Conservation (phyloP, 1,140 invertebrate species). For the Myzus persicae region DNA sequence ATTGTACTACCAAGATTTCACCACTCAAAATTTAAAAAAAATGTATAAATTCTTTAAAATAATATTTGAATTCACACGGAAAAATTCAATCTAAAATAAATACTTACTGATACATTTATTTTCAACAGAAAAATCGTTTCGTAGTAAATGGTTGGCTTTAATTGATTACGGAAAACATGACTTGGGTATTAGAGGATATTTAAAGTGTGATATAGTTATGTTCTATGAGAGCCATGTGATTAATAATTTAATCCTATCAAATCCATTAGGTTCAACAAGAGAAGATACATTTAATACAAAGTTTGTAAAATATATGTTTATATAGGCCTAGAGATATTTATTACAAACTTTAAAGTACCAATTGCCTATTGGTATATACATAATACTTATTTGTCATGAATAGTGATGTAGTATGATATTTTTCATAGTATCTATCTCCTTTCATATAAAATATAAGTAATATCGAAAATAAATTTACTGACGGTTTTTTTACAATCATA, state of each 20-base stretch:
- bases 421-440: background rate
- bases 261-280: background rate
- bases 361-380: background rate
- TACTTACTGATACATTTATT: background rate
- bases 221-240: background rate
- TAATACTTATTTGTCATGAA: background rate
- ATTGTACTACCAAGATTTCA: background rate
- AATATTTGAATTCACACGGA: background rate
- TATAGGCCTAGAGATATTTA: too few relatives aligned
- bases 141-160: conserved; percentile 27
- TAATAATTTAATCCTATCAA: background rate
- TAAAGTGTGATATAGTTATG: conserved; percentile 48
- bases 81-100: background rate
- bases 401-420: background rate
- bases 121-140: background rate
- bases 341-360: too few relatives aligned
- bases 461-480: too few relatives aligned
- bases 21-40: background rate
- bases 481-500: too few relatives aligned
- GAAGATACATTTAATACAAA: background rate
- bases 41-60: background rate
- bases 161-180: background rate
- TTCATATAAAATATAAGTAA: background rate
- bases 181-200: conserved; percentile 12
- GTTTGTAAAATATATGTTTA: background rate